Evolutionary conservation across 2,113 vertebrate genomes (phyloP), one percentile per base, ranked within the genome.

Genomic region (Falcunculus frontatus): DNA sequence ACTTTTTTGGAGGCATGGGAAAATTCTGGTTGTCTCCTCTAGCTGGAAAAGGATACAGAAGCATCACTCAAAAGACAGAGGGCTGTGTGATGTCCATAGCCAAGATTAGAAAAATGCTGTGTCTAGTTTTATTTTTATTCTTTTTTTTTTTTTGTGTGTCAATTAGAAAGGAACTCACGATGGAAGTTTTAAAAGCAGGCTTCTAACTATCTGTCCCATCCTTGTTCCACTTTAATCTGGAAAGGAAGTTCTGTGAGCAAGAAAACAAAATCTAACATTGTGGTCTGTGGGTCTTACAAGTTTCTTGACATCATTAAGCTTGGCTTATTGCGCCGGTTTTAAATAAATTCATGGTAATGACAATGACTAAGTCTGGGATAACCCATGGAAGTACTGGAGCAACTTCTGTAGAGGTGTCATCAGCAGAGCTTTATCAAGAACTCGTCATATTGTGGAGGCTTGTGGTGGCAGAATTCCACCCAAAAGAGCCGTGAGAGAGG

Each of bases 81-180:
- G 1, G 2, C 6, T 56, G 8, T 30, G 16, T 1, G 6, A 29
- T 21, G 4, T 3, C 14, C 21, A 11, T 9, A 46, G 4, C 3
- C 32, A n/a, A 46, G 20, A 42, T 26, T 6, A 70, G 11, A 57
- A 53, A 29, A 55, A 22, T 57, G 11, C 2, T 74, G 4, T 8
- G 4, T 10, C 5, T 12, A 13, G 4, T 44, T 65, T 15, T 42
- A n/a, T n/a, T n/a, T n/a, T n/a, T n/a, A n/a, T n/a, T n/a, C n/a
- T n/a, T n/a, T n/a, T n/a, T n/a, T n/a, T n/a, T n/a, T n/a, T n/a
- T n/a, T n/a, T n/a, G n/a, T n/a, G n/a, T n/a, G 6, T 5, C 5
- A 57, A 5, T 44, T 69, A 6, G 42, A 49, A 14, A 15, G 74
- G 7, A 88, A 55, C 1, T 11, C 5, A 27, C 3, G 2, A 7